Conservation (phyloP, 2,113 vertebrate genomes). For the Sinosuthora webbiana region DNA sequence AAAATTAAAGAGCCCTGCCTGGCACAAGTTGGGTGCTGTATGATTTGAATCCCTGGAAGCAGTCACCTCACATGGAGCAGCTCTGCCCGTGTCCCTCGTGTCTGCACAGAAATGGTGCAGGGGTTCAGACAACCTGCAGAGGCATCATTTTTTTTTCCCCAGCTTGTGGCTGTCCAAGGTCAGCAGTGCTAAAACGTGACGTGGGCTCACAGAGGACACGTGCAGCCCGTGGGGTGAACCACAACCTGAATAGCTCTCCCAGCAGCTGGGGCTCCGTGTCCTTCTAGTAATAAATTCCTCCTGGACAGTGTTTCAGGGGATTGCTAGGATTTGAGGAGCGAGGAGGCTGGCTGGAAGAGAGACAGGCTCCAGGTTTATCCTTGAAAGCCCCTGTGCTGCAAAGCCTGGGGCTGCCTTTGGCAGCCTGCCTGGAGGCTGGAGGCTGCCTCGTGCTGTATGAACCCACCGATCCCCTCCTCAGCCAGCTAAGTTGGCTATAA, state of each 20-base stretch:
- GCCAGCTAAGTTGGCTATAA: background rate
- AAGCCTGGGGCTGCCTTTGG: conserved; percentile 19
- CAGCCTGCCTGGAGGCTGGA: background rate
- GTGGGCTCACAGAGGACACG: background rate
- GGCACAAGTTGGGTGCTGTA: background rate
- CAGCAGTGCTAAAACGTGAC: background rate
- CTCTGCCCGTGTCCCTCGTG: background rate
- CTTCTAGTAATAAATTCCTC: background rate
- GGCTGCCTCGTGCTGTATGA: background rate
- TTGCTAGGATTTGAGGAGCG: conserved; percentile 14
- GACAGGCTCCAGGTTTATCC: conserved; percentile 36
- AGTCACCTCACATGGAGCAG: background rate
- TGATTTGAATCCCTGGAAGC: background rate
- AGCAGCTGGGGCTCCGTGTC: background rate
- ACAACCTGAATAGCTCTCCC: background rate
- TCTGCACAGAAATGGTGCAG: background rate
- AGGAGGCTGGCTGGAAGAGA: background rate
- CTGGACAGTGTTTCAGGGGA: background rate
- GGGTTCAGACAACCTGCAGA: background rate
- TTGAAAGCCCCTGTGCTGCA: conserved; percentile 34
- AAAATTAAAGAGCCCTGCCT: background rate
- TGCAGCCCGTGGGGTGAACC: background rate
- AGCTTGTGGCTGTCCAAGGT: background rate
- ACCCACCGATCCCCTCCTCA: background rate
- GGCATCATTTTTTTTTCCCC: background rate